A percentile compares a stretch with the other conserved stretches of the same genome.
phyloP scores from a whole-genome alignment of 2,888 invertebrate species.

The Hedya salicella region DNA sequence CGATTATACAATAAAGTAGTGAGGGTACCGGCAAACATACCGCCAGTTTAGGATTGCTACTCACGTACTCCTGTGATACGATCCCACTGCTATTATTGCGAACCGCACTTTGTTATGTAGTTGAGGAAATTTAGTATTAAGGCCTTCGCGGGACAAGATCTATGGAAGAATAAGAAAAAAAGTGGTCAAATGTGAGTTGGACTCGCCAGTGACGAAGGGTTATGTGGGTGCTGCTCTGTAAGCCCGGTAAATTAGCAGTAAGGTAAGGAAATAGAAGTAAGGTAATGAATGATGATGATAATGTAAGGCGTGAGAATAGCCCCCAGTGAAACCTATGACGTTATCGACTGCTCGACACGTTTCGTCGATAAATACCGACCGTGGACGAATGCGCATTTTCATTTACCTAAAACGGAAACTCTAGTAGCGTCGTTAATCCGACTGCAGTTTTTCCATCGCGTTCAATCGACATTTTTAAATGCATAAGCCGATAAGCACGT shows the following conservation, averaged over 20 bases:
- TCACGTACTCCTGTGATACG: conserved; percentile 66
- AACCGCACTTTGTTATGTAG: conserved; percentile 48
- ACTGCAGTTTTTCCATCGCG: conserved; percentile 35
- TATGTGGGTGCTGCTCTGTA: too few relatives aligned
- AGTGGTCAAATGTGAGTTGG: too few relatives aligned
- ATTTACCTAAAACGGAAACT: conserved; percentile 39
- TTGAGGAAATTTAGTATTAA: conserved; percentile 42
- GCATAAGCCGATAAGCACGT: conserved; percentile 1
- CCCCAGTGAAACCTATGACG: neutral
- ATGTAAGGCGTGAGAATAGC: neutral
- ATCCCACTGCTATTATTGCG: conserved; percentile 61
- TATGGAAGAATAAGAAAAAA: neutral
- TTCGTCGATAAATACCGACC: conserved; percentile 15
- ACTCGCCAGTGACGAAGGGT: too few relatives aligned
- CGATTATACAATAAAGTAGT: conserved; percentile 8
- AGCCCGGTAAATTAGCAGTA: too few relatives aligned
- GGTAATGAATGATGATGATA: too few relatives aligned
- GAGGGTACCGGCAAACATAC: conserved; percentile 17
- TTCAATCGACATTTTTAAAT: conserved; percentile 13
- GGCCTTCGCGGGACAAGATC: conserved; percentile 18
- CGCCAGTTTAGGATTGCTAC: conserved; percentile 55
- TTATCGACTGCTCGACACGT: conserved; percentile 1
- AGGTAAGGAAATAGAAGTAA: too few relatives aligned
- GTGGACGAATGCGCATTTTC: conserved; percentile 34
- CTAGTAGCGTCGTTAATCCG: conserved; percentile 34